Percentiles rank a stretch among this genome's conserved stretches.
Conservation (phyloP, 2,797 vertebrate species). For the Sebastes ruberrimus region DNA sequence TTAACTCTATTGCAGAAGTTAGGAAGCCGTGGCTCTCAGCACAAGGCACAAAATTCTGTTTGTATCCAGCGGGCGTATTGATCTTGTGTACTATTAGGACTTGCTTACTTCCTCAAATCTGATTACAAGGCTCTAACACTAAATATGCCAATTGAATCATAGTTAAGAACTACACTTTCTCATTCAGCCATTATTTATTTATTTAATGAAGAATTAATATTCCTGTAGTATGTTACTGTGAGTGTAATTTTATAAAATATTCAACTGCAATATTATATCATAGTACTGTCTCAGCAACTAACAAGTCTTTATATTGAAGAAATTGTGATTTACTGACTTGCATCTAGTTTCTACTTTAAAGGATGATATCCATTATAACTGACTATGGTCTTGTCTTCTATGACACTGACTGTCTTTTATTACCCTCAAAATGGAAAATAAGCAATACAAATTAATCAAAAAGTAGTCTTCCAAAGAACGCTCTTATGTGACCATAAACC, state of each 20-base stretch:
- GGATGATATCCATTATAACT: neutral
- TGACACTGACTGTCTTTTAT: neutral
- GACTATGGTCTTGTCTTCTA: neutral
- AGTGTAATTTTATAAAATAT: neutral
- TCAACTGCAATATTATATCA: neutral
- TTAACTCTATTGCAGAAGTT: constrained; percentile 21
- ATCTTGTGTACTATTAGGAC: constrained; percentile 6
- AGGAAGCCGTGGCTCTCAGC: constrained; percentile 21
- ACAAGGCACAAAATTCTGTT: constrained; percentile 20
- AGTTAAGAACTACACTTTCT: neutral
- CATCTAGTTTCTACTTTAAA: neutral
- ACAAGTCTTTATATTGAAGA: neutral
- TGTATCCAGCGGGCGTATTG: constrained; percentile 23
- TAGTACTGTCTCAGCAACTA: neutral
- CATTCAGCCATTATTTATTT: neutral
- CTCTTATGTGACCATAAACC: neutral
- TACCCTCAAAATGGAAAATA: neutral
- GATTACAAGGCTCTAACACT: neutral
- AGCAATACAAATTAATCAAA: neutral
- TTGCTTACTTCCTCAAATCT: constrained; percentile 26
- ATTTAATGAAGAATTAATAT: neutral
- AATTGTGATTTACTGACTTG: neutral
- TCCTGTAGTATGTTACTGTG: neutral
- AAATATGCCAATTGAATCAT: neutral
- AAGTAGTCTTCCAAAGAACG: neutral